Evolutionary conservation across 1,140 invertebrate species (phyloP).

Genomic region (Dolichoris vasculosae): DNA sequence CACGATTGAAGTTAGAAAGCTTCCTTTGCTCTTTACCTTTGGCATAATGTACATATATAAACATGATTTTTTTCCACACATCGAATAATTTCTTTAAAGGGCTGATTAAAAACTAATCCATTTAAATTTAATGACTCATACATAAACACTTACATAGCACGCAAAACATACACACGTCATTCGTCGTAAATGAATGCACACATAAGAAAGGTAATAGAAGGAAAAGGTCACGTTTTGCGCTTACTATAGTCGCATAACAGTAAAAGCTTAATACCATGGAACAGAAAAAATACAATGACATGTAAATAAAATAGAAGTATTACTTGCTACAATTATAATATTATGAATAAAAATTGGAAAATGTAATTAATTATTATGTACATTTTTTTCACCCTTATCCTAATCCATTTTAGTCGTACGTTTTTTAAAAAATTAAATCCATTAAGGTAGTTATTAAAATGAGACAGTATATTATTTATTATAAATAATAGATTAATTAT

Average conservation of each 20-base stretch:
- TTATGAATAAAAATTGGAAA: slow-evolving; percentile 50
- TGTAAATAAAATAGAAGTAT: slow-evolving; percentile 52
- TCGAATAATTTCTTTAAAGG: slow-evolving; percentile 33
- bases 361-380: slow-evolving; percentile 29
- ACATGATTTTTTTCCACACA: slow-evolving; percentile 40
- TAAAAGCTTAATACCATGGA: slow-evolving; percentile 45
- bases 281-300: slow-evolving; percentile 47
- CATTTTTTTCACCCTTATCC: background rate
- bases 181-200: slow-evolving; percentile 17
- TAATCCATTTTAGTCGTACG: too few species aligned
- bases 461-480: too few species aligned
- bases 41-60: slow-evolving; percentile 40
- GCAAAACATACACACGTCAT: background rate
- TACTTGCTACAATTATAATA: slow-evolving; percentile 53
- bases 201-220: slow-evolving; percentile 27
- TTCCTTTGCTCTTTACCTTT: background rate
- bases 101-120: slow-evolving; percentile 14
- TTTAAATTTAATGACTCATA: background rate
- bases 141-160: background rate
- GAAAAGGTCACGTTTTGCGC: slow-evolving; percentile 39
- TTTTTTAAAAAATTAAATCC: background rate
- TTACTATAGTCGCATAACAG: slow-evolving; percentile 43
- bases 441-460: background rate
- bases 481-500: too few species aligned
- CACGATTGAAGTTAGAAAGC: background rate